phyloP scores from a whole-genome alignment of 2,888 invertebrate species.

The Abrostola tripartita region DNA sequence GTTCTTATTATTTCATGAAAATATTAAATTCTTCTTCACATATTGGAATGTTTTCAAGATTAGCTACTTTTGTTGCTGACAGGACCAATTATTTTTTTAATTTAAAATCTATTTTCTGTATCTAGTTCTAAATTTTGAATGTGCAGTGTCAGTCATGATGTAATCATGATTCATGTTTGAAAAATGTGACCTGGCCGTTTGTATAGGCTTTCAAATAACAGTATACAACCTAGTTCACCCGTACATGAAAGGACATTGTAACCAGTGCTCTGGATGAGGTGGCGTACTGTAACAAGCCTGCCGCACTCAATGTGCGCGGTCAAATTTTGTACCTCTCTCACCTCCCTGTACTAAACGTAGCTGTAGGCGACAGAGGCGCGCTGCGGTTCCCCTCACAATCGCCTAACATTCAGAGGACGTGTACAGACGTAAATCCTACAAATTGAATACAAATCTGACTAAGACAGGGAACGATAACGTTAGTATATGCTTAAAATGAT shows the following conservation, averaged over 20 bases:
- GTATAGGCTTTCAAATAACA: slow-evolving; percentile 1
- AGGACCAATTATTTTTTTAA: no score
- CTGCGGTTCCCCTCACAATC: slow-evolving; percentile 17
- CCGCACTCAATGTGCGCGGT: slow-evolving; percentile 15
- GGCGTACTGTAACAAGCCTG: slow-evolving; percentile 6
- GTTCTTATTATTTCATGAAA: no score
- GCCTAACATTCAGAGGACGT: not conserved
- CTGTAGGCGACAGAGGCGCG: slow-evolving; percentile 2
- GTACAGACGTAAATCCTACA: slow-evolving; percentile 3
- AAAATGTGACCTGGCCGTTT: not conserved
- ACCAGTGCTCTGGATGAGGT: not conserved
- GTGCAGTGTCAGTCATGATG: not conserved
- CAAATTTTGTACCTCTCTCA: slow-evolving; percentile 8
- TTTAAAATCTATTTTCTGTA: no score
- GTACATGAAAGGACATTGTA: slow-evolving; percentile 1
- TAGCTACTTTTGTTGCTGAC: no score
- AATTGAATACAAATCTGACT: not conserved
- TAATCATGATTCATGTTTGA: not conserved
- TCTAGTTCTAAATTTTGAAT: no score
- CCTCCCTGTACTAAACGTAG: slow-evolving; percentile 7
- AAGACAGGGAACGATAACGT: not conserved
- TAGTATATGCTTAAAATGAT: no score
- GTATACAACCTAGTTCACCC: not conserved
- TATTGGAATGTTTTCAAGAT: no score
- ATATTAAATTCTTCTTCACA: no score